These are phyloP conservation scores for Dendroctonus ponderosae DNA, from an alignment of 1,140 invertebrate species.

Conservation along the genomic window DNA sequence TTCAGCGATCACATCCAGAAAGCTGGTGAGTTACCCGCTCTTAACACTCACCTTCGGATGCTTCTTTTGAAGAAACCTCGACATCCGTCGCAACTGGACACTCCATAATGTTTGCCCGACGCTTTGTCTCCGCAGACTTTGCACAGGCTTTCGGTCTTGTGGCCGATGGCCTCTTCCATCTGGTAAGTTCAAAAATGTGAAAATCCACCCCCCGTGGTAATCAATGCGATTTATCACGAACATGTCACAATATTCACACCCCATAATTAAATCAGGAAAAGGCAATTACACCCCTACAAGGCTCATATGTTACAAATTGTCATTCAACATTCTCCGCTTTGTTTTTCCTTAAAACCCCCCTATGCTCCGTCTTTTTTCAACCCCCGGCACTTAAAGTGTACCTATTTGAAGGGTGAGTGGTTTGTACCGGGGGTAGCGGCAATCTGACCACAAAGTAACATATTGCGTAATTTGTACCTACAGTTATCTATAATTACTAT, in stretches of 20 bases:
- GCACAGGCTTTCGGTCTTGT: constrained; percentile 44
- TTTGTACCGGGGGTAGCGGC: constrained; percentile 17
- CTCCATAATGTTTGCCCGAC: constrained; percentile 90
- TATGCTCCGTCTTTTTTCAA: constrained; percentile 16
- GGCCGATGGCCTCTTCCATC: constrained; percentile 41
- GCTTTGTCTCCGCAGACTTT: constrained; percentile 85
- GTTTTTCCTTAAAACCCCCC: no score
- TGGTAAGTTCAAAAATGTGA: constrained; percentile 19
- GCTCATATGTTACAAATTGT: constrained; percentile 37
- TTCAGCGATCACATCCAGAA: background rate
- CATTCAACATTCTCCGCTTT: constrained; percentile 1
- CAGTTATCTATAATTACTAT: constrained; percentile 38
- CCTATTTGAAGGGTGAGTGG: constrained; percentile 29
- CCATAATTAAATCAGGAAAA: constrained; percentile 40
- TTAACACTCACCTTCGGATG: constrained; percentile 65
- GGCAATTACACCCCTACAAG: constrained; percentile 32
- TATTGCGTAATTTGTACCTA: constrained; percentile 46
- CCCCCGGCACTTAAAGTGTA: constrained; percentile 17
- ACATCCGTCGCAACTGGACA: constrained; percentile 87
- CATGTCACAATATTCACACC: constrained; percentile 34
- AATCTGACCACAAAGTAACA: constrained; percentile 38
- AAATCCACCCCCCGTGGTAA: background rate
- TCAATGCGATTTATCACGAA: constrained; percentile 21
- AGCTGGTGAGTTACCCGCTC: background rate
- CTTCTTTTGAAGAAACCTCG: constrained; percentile 90